phyloP scores from a whole-genome alignment of 2,888 invertebrate species.

The Hecatera dysodea region DNA sequence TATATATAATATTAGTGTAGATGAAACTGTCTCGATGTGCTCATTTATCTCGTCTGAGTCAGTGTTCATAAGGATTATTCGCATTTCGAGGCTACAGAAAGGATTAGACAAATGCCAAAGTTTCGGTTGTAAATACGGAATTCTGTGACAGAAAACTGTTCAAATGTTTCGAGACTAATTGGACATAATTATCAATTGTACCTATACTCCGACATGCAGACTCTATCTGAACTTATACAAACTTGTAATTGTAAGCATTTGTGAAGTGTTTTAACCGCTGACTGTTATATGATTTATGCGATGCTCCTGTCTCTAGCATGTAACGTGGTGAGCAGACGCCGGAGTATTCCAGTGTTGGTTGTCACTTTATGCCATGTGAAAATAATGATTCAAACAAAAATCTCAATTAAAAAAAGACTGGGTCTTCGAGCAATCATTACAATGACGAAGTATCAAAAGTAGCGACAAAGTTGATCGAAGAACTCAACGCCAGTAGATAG shows the following conservation, averaged over 20 bases:
- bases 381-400: too few relatives aligned
- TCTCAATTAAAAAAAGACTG: too few relatives aligned
- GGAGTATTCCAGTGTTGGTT: background rate
- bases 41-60: background rate
- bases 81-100: background rate
- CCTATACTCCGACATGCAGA: background rate
- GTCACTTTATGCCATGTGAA: background rate
- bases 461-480: too few relatives aligned
- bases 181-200: background rate
- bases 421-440: too few relatives aligned
- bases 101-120: background rate
- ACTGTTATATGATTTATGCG: background rate
- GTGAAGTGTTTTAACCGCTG: background rate
- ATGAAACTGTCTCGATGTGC: background rate
- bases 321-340: background rate
- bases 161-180: slow-evolving; percentile 21
- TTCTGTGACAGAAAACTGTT: background rate
- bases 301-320: background rate
- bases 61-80: background rate
- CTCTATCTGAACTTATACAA: background rate
- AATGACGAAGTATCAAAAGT: too few relatives aligned
- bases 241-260: background rate
- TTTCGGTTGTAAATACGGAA: background rate
- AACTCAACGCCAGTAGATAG: too few relatives aligned
- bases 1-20: too few relatives aligned